Evolutionary conservation across 2,888 invertebrate genomes (phyloP).

Genomic region (Leucania comma): DNA sequence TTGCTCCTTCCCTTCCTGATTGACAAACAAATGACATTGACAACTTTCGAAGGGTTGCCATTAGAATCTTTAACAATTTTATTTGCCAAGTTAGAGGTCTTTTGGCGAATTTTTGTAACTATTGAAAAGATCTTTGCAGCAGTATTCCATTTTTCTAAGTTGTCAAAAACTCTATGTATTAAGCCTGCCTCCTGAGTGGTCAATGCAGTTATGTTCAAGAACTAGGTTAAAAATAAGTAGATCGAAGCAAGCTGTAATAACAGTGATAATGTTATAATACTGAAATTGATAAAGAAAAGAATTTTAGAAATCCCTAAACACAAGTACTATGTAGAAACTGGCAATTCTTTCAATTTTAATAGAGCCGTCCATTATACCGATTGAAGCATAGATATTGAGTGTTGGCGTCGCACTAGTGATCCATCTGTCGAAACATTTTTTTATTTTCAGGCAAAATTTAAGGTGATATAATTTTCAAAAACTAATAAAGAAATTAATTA

Average conservation of each 20-base stretch:
- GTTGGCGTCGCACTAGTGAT: background rate
- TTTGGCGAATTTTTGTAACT: background rate
- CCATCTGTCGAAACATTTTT: background rate
- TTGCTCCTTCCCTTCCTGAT: slow-evolving; percentile 11
- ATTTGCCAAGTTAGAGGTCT: too few species aligned
- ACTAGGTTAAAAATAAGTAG: background rate
- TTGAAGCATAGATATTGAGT: background rate
- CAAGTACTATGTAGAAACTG: background rate
- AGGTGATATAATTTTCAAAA: too few species aligned
- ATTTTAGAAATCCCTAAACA: background rate
- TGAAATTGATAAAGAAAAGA: too few species aligned
- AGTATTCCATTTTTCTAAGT: background rate
- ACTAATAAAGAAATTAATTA: too few species aligned
- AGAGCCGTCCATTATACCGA: background rate
- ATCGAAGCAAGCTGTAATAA: too few species aligned
- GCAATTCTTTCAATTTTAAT: slow-evolving; percentile 10
- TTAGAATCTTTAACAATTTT: background rate
- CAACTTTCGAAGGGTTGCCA: slow-evolving; percentile 22
- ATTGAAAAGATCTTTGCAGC: background rate
- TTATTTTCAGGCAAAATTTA: too few species aligned
- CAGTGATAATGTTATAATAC: too few species aligned
- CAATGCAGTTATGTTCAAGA: background rate
- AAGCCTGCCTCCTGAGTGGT: background rate
- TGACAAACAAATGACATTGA: slow-evolving; percentile 49
- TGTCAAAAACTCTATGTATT: background rate